Conservation (phyloP, 92 coral and sea anemone species). For the Epizoanthus ramosus region DNA sequence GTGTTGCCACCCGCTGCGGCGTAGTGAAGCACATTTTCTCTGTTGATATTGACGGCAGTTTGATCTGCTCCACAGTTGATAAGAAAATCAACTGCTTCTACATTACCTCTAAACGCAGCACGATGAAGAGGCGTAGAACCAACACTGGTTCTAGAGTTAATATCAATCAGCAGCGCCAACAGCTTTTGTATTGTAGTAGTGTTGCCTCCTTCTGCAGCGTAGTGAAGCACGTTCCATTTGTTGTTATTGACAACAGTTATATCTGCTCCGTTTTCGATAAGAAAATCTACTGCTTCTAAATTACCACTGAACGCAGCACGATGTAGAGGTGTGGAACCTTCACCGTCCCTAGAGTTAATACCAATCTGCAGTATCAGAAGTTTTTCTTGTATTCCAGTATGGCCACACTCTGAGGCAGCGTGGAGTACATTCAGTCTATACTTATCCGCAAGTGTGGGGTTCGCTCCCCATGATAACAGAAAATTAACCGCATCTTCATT, state of each 20-base stretch:
- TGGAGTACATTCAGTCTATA: constrained; percentile 65
- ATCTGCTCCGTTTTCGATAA: constrained; percentile 22
- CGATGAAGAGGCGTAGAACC: constrained; percentile 30
- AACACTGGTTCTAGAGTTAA: constrained; percentile 5
- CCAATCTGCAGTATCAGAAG: constrained; percentile 54
- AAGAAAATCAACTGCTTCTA: constrained; percentile 20
- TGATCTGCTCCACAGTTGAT: constrained; percentile 23
- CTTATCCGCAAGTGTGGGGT: constrained; percentile 50
- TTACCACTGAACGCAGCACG: constrained; percentile 25
- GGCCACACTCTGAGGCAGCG: constrained; percentile 62
- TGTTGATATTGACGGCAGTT: constrained; percentile 41
- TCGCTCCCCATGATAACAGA: constrained; percentile 72
- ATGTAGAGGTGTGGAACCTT: constrained; percentile 25
- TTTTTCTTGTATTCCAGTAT: not conserved
- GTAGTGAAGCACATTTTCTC: not conserved
- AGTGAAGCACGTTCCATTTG: constrained; percentile 32
- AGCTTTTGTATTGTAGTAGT: constrained; percentile 7
- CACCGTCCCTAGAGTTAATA: constrained; percentile 36
- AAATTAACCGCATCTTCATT: constrained; percentile 60
- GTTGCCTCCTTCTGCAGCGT: constrained; percentile 38
- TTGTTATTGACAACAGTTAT: constrained; percentile 31
- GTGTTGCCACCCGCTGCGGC: constrained; percentile 2
- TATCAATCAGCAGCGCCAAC: constrained; percentile 20
- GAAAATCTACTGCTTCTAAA: constrained; percentile 2
- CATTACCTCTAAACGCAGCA: constrained; percentile 26